Percentiles rank a stretch among this genome's conserved stretches.
Evolutionary conservation across 1,140 invertebrate species (phyloP).

Genomic region (Lordiphosa clarofinis): DNA sequence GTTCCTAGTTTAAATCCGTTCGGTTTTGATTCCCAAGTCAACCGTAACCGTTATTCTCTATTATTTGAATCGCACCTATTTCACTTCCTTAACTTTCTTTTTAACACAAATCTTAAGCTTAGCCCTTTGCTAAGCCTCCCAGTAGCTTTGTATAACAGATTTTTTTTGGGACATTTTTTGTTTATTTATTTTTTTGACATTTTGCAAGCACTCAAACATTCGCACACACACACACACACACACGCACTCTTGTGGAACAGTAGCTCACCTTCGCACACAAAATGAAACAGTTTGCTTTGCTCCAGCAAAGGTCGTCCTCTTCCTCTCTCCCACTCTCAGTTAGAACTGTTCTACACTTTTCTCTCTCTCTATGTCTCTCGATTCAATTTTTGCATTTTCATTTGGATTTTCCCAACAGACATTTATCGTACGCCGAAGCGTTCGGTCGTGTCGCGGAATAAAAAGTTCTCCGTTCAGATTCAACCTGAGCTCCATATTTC

Average conservation of each 20-base stretch:
- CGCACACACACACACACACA: constrained; percentile 23
- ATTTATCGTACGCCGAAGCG: constrained; percentile 58
- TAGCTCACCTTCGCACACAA: constrained; percentile 55
- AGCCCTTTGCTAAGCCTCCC: constrained; percentile 18
- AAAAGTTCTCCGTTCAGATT: constrained; percentile 6
- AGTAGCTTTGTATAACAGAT: constrained; percentile 55
- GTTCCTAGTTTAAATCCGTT: no score
- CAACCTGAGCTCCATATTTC: neutral
- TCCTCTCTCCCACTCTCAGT: constrained; percentile 24
- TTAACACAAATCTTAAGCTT: neutral
- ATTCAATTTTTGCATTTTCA: constrained; percentile 43
- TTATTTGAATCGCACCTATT: no score
- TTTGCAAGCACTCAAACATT: constrained; percentile 42
- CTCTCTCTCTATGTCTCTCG: constrained; percentile 1
- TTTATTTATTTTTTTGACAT: constrained; percentile 76
- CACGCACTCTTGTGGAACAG: constrained; percentile 21
- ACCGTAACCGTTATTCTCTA: no score
- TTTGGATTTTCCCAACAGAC: constrained; percentile 69
- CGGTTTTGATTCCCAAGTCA: no score
- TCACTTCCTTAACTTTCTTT: neutral
- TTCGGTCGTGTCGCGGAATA: constrained; percentile 49
- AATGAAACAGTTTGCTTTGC: constrained; percentile 10
- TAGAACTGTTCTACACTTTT: constrained; percentile 4
- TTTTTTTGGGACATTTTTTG: constrained; percentile 47
- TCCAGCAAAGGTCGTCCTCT: constrained; percentile 39